Percentiles rank a stretch among this genome's conserved stretches.
These are phyloP conservation scores for Helicoverpa assulta DNA, from an alignment of 2,888 invertebrate genomes.

Conservation along the genomic window DNA sequence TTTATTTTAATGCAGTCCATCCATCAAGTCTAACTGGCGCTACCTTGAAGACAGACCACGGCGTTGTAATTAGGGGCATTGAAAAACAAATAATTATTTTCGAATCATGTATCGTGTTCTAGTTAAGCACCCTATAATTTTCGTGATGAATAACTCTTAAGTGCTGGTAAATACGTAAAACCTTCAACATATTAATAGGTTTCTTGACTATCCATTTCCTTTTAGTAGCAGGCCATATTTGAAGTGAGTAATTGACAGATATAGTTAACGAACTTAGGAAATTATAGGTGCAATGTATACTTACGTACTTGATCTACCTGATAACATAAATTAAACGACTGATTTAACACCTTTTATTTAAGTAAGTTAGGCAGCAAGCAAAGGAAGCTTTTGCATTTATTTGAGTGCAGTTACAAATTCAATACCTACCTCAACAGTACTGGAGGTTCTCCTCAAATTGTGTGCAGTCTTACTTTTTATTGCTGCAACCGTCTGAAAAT, in stretches of 20 bases:
- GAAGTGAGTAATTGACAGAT: conserved; percentile 28
- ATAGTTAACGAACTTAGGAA: conserved; percentile 7
- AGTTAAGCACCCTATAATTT: conserved; percentile 46
- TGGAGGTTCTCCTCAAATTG: conserved; percentile 70
- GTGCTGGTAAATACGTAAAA: conserved; percentile 46
- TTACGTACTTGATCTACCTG: background rate
- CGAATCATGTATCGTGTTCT: conserved; percentile 52
- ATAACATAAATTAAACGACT: background rate
- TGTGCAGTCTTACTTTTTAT: conserved; percentile 75
- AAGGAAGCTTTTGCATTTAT: conserved; percentile 12
- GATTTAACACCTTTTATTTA: background rate
- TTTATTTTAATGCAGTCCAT: conserved; percentile 76
- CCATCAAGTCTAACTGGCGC: conserved; percentile 68
- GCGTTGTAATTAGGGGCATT: conserved; percentile 55
- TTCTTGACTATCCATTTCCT: conserved; percentile 42
- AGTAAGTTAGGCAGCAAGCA: background rate
- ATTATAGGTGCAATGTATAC: conserved; percentile 7
- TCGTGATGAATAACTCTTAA: conserved; percentile 48
- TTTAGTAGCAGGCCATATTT: conserved; percentile 18
- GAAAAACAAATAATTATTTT: conserved; percentile 61
- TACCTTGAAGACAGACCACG: conserved; percentile 62
- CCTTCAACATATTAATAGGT: conserved; percentile 43
- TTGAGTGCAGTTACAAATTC: conserved; percentile 28
- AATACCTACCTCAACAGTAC: conserved; percentile 54
- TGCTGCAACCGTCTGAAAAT: conserved; percentile 70